A percentile compares a stretch with the other conserved stretches of the same genome.
These are phyloP conservation scores for Pipa parva DNA, from an alignment of 2,113 vertebrate species.

Conservation along the genomic window DNA sequence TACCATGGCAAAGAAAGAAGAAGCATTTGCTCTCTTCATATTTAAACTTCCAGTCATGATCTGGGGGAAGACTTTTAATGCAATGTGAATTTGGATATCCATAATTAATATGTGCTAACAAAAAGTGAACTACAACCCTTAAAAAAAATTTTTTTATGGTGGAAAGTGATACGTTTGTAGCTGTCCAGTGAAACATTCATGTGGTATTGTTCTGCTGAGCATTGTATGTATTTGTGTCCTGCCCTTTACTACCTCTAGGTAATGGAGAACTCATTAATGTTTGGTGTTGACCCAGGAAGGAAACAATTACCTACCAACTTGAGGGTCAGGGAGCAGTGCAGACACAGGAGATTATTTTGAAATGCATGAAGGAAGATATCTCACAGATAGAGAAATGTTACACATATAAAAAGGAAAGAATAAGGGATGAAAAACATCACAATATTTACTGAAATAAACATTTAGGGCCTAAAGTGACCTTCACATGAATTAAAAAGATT, in stretches of 20 bases:
- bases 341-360: background rate
- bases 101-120: slow-evolving; percentile 5
- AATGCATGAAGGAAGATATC: background rate
- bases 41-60: slow-evolving; percentile 4
- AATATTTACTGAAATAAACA: too few species aligned
- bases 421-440: too few species aligned
- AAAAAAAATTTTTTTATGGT: slow-evolving; percentile 25
- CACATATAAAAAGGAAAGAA: too few species aligned
- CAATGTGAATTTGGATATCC: background rate
- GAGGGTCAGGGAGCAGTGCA: background rate
- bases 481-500: too few species aligned
- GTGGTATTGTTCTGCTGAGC: slow-evolving; percentile 28
- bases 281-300: slow-evolving; percentile 1
- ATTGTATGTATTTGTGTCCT: slow-evolving; percentile 24
- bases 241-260: slow-evolving; percentile 2
- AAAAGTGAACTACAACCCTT: slow-evolving; percentile 5
- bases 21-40: background rate
- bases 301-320: background rate
- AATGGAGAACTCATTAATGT: background rate
- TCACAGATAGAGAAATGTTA: background rate
- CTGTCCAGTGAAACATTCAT: slow-evolving; percentile 25
- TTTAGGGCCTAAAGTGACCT: too few species aligned
- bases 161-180: slow-evolving; percentile 19
- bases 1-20: slow-evolving; percentile 6
- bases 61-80: slow-evolving; percentile 19